These are phyloP conservation scores for Alectura lathami DNA, from an alignment of 2,113 vertebrate genomes.

Conservation along the genomic window DNA sequence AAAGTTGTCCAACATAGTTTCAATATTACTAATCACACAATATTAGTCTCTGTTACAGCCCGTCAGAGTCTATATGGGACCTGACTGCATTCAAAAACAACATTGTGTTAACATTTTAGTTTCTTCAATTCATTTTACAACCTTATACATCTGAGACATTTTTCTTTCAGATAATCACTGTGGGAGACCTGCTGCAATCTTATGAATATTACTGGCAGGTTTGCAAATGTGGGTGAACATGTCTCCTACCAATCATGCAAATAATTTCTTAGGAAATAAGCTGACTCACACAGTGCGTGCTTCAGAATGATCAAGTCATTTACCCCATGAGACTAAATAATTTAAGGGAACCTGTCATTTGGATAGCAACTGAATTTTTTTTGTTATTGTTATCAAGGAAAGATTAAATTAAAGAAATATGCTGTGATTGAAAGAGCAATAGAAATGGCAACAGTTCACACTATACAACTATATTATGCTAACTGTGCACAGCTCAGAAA, in stretches of 20 bases:
- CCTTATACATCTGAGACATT: not conserved
- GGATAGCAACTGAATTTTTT: not conserved
- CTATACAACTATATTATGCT: not conserved
- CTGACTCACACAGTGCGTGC: not conserved
- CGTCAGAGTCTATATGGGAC: not conserved
- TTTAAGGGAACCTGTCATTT: conserved; percentile 25
- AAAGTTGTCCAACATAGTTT: not conserved
- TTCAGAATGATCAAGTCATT: conserved; percentile 28
- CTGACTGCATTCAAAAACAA: not conserved
- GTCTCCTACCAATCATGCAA: not conserved
- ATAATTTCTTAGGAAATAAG: conserved; percentile 25
- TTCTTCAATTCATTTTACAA: conserved; percentile 26
- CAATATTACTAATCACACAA: not conserved
- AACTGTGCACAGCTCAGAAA: not conserved
- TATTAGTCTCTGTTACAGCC: not conserved
- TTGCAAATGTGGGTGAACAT: not conserved
- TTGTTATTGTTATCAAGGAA: not conserved
- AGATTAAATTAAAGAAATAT: conserved; percentile 40
- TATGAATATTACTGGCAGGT: conserved; percentile 2
- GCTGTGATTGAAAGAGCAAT: conserved; percentile 1
- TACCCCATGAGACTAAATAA: conserved; percentile 25
- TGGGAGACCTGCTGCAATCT: not conserved
- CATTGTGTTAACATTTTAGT: not conserved
- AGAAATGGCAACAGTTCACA: not conserved
- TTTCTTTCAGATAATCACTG: not conserved